Base-by-base conservation (phyloP, 2,888 invertebrate genomes). In the Brenthis ino region DNA sequence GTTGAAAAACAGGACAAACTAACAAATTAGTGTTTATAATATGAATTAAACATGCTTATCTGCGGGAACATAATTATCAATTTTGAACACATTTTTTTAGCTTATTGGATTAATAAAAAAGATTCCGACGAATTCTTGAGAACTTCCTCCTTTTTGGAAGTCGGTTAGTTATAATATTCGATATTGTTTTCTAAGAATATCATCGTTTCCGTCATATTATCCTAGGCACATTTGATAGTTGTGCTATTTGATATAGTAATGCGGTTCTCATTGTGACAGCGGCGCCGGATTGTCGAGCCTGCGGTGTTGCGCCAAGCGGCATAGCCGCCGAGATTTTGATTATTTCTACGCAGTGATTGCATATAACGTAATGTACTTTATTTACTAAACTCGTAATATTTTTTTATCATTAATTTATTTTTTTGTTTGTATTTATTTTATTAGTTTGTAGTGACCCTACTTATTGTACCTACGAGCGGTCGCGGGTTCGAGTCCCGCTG, bases 271-370 rank as follows among this genome's bases (percentile, higher is more conserved):
- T 70, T 67, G 66, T 71, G 64, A 65, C 48, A 58, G 60, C 20
- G 85, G 84, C 88, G 85, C 84, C 88, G 73, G 76, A 79, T 79
- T 78, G 86, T 84, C 87, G 86, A 82, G 82, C 69, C 80, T 75
- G 75, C 51, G 70, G 70, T 71, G 70, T 67, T 70, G 67, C 69
- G 67, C 67, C 56, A 67, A 64, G 50, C 53, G 24, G 50, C 53
- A 55, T 54, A 56, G 56, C 37, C 56, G 16, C 13, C 37, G 56
- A 56, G 50, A 47, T 24, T 69, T 53, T 57, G 50, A 20, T 61
- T 65, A 61, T 60, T 65, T 24, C 58, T 65, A 33, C 43, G 11
- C 12, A 6, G n/a, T 67, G 57, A 54, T 33, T 50, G 57, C 55
- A 64, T 50, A 11, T 48, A 67, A 50, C 50, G 48, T 37, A 50